A percentile compares a stretch with the other conserved stretches of the same genome.
These are phyloP conservation scores for Plutella xylostella DNA, from an alignment of 2,888 invertebrate species.

Conservation along the genomic window DNA sequence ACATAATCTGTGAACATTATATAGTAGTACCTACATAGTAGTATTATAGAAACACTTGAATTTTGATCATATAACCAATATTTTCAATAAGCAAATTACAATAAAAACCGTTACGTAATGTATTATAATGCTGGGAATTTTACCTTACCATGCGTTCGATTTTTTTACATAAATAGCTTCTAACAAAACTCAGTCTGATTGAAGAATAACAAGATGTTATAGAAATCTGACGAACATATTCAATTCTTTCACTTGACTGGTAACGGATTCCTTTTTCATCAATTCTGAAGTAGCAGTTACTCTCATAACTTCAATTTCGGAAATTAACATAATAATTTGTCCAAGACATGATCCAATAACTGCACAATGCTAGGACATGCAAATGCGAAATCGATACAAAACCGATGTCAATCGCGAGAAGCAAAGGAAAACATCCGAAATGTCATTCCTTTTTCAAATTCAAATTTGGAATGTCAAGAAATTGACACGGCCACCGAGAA, in stretches of 20 bases:
- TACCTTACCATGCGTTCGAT: slow-evolving; percentile 6
- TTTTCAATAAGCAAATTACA: no score
- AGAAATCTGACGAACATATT: slow-evolving; percentile 22
- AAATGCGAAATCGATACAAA: slow-evolving; percentile 54
- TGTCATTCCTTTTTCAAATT: slow-evolving; percentile 44
- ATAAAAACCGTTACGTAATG: slow-evolving; percentile 42
- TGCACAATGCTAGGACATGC: slow-evolving; percentile 44
- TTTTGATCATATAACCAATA: no score
- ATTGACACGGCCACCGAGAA: slow-evolving; percentile 49
- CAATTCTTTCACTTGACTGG: slow-evolving; percentile 29
- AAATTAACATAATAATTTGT: slow-evolving; percentile 60
- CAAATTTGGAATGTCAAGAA: slow-evolving; percentile 40
- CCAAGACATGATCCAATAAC: slow-evolving; percentile 55
- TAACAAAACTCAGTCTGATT: slow-evolving; percentile 27
- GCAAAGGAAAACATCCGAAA: slow-evolving; percentile 24
- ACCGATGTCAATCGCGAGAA: slow-evolving; percentile 18
- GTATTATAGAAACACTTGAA: no score
- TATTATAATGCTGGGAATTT: slow-evolving; percentile 36
- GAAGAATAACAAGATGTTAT: slow-evolving; percentile 46
- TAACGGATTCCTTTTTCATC: slow-evolving; percentile 27
- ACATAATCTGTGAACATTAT: no score
- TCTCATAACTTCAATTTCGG: slow-evolving; percentile 26
- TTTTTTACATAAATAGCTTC: neutral
- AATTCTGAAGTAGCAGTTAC: slow-evolving; percentile 22
- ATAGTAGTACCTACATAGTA: no score